Evolutionary conservation across 92 coral and sea anemone genomes (phyloP), one percentile per base, ranked within the genome.

Genomic region (Phenganax stokvisi): DNA sequence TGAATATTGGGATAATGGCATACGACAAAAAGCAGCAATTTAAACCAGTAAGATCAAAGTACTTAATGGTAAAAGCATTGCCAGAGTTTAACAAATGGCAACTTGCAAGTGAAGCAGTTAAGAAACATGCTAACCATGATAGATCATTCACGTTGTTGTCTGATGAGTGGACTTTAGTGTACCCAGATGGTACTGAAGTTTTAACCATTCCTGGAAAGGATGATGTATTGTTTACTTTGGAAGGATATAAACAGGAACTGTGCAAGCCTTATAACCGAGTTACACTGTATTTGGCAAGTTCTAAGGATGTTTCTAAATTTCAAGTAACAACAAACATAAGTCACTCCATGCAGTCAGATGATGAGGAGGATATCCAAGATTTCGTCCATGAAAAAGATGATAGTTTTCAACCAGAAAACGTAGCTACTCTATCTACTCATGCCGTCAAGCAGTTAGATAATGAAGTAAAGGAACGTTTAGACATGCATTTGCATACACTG

Each of bases 71-170:
- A 31, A 71, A 71, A 16, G 27, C 55, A 71, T 37, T 3, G 56
- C 76, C 76, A 16, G 76, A 30, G 12, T 71, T 2, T 56, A 71
- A 71, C 56, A 71, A 71, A 47, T 71, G 56, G 76, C 12, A 71
- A 71, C 76, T 71, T 71, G 12, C 44, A 15, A 71, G 76, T 54
- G 76, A 71, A 71, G 76, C 56, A 56, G 76, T 71, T 10, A 71
- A 71, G 51, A 71, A 71, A 56, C 76, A 71, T 56, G n/a, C 76
- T 9, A 71, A 71, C 17, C 76, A 71, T 20, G 76, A 71, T 47
- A 30, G 76, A 54, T 71, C 56, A 31, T 71, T 71, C 51, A 59
- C 64, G 15, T 47, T 7, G 25, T 16, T 6, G 7, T 51, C 53
- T 37, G 51, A 71, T 30, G 76, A 71, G 0, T 31, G 76, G 76